Base-by-base conservation (phyloP, 2,113 vertebrate species). In the Promerops cafer region DNA sequence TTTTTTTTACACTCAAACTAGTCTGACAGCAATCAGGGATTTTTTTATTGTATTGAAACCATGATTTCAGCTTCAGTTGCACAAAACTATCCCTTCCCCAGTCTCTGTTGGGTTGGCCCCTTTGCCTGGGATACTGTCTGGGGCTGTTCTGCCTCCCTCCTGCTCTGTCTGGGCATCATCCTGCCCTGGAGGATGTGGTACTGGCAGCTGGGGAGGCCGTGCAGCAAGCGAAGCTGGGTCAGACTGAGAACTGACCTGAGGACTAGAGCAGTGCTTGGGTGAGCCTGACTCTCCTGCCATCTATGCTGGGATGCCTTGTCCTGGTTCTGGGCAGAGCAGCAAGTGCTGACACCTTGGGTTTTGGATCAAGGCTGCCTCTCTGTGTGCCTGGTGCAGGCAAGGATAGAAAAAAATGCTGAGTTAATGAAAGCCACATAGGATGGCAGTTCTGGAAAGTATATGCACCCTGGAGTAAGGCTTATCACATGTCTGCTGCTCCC, bases 151-250 rank as follows among this genome's bases (percentile, higher is more conserved):
- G 50, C 45, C 47, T 82, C 39, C 14, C 30, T 80, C 8, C 12
- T 66, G 6, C 45, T 54, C 35, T 50, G 7, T 60, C 49, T 81
- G 68, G 45, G 20, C 39, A 33, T 91, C 47, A 21, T 74, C 56
- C 64, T 94, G 47, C 53, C 19, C 45, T 60, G 18, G 22, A 47
- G n/a, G 52, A 30, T 6, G 4, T 39, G 31, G 18, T 75, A 7
- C 77, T 37, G 27, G 16, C n/a, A 71, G 13, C 39, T 5, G 1
- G 33, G 33, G 27, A 53, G 42, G 60, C 30, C 0, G 0, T 35
- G 57, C 71, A 59, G 45, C 0, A 0, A 18, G 39, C 0, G 0
- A 27, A 49, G 33, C 11, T 70, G 59, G 40, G 52, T 74, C 42
- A n/a, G 1, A 2, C 52, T 61, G 52, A 68, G 28, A 76, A 47